These are phyloP conservation scores for Cinclus cinclus DNA, from an alignment of 2,113 vertebrate species.

Conservation along the genomic window DNA sequence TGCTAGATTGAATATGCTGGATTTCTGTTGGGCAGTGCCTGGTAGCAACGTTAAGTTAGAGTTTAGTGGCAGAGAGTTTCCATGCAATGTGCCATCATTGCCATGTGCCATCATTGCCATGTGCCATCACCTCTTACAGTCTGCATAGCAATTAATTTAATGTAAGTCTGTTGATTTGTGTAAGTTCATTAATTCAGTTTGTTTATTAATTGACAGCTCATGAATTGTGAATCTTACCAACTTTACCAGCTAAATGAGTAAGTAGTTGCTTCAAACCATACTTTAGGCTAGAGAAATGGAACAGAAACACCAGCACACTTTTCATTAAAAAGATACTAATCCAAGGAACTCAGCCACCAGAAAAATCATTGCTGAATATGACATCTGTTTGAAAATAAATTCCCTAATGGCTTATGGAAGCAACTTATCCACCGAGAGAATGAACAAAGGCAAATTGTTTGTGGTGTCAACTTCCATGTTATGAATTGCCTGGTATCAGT, in stretches of 20 bases:
- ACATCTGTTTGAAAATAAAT: not conserved
- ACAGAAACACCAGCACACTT: not conserved
- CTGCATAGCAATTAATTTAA: slow-evolving; percentile 1
- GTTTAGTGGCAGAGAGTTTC: slow-evolving; percentile 24
- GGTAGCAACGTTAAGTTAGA: not conserved
- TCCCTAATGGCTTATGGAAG: not conserved
- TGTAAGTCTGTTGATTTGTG: not conserved
- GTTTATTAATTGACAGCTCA: slow-evolving; percentile 16
- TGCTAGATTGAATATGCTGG: not conserved
- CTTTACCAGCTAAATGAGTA: slow-evolving; percentile 15
- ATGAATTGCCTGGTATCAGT: not conserved
- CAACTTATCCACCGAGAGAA: not conserved
- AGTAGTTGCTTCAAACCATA: not conserved
- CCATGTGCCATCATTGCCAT: not conserved
- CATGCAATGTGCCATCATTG: not conserved
- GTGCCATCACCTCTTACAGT: not conserved
- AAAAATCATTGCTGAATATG: not conserved
- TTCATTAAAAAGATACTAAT: not conserved
- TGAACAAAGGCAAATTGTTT: not conserved
- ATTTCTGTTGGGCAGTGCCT: not conserved
- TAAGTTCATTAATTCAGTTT: not conserved
- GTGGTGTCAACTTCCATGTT: not conserved
- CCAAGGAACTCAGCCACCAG: not conserved
- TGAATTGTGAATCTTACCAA: slow-evolving; percentile 4
- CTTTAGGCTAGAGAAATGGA: not conserved